These are phyloP conservation scores for Caranx melampygus DNA, from an alignment of 2,113 vertebrate genomes.

Conservation along the genomic window DNA sequence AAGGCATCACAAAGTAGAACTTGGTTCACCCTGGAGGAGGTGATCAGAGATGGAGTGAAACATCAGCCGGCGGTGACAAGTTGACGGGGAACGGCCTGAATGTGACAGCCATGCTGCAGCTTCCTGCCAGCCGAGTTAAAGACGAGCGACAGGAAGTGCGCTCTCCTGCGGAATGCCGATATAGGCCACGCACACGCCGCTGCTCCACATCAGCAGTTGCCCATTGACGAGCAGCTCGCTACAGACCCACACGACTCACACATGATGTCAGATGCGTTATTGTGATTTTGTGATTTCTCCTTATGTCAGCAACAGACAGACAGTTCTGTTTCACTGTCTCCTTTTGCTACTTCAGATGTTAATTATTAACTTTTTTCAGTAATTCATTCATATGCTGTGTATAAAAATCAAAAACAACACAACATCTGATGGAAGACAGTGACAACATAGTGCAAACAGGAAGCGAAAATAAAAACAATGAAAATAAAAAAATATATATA, in stretches of 20 bases:
- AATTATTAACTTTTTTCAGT: too few relatives aligned
- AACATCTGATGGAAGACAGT: too few relatives aligned
- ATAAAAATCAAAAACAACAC: too few relatives aligned
- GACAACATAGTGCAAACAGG: too few relatives aligned
- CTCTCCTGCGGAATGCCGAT: conserved; percentile 45
- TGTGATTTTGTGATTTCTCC: neutral
- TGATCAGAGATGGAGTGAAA: conserved; percentile 28
- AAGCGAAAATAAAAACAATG: too few relatives aligned
- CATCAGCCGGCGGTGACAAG: conserved; percentile 48
- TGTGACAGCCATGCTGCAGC: conserved; percentile 56
- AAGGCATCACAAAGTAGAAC: conserved; percentile 1
- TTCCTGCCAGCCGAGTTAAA: conserved; percentile 42
- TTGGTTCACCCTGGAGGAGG: conserved; percentile 8
- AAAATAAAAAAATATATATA: too few relatives aligned
- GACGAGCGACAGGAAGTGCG: conserved; percentile 47
- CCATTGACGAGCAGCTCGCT: conserved; percentile 5
- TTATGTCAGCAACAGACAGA: neutral
- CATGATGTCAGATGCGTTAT: neutral
- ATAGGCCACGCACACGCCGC: conserved; percentile 13
- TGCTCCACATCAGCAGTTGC: conserved; percentile 24
- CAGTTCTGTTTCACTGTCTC: too few relatives aligned
- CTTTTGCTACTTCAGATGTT: too few relatives aligned
- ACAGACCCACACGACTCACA: neutral
- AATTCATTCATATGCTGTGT: too few relatives aligned
- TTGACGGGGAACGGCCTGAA: conserved; percentile 56